Base-by-base conservation (phyloP, 1,140 invertebrate genomes). In the Penaeus chinensis region DNA sequence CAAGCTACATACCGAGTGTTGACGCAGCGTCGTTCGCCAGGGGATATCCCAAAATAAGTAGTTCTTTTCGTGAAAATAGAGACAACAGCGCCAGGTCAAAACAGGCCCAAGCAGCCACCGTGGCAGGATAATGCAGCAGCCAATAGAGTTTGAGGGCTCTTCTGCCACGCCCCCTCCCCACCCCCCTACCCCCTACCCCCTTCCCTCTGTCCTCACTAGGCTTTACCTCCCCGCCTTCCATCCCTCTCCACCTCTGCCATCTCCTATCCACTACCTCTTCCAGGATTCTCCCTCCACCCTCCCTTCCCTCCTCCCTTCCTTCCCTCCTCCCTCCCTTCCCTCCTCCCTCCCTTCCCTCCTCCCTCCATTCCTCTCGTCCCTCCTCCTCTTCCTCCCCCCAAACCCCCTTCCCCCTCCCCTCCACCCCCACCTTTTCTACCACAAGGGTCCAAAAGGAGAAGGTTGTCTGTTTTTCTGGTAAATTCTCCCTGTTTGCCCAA, bases 401-500 rank as follows among this genome's bases (percentile, higher is more conserved):
- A 5, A 2, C 42, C 18, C 24, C 47, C 47, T 13, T 20, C 80
- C 32, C 27, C 32, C 62, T 20, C 32, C 66, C 62, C 22, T 32
- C 24, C 63, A 42, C 80, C 47, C 24, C 37, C 82, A 61, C 62
- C 47, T 18, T 22, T n/a, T 54, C 77, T 32, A 60, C 77, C 77
- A 54, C 61, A 54, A 54, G 54, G 54, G 54, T 54, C 54, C 54
- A 54, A 54, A 24, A 60, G 66, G 82, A 84, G 82, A 32, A 20
- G 82, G 54, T 27, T 18, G 66, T 10, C 65, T 84, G 69, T 84
- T 84, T 84, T 84, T 76, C 69, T 84, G 69, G 82, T 69, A 37
- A 74, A 60, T 74, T 71, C 66, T 61, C 47, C 47, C 69, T 83
- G 82, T 84, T 84, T 84, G 62, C 82, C 82, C 82, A 84, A 84